Percentiles rank a stretch among this genome's conserved stretches.
Evolutionary conservation across 2,797 vertebrate species (phyloP).

Genomic region (Holocentrus rufus): DNA sequence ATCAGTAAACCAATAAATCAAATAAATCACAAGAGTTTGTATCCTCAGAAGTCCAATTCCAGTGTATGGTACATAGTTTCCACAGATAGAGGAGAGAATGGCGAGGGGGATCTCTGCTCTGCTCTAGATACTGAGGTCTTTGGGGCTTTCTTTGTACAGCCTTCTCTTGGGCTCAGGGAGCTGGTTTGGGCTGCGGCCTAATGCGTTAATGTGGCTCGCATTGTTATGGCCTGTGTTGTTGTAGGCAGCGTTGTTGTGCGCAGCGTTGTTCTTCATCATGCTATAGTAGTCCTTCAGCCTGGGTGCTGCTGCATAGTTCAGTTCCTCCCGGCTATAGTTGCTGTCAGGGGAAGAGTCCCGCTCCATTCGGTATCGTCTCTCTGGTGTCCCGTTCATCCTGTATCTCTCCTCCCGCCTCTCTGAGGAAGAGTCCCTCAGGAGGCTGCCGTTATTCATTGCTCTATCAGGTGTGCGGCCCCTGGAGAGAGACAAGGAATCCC

Average conservation of each 20-base stretch:
- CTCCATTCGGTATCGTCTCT: slow-evolving; percentile 73
- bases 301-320: slow-evolving; percentile 78
- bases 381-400: slow-evolving; percentile 75
- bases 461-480: slow-evolving; percentile 83
- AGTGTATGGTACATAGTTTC: slow-evolving; percentile 78
- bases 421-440: slow-evolving; percentile 85
- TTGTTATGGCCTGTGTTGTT: slow-evolving; percentile 78
- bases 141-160: slow-evolving; percentile 95
- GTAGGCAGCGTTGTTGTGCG: slow-evolving; percentile 76
- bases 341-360: slow-evolving; percentile 83
- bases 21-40: slow-evolving; percentile 74
- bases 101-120: slow-evolving; percentile 66
- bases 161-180: slow-evolving; percentile 88
- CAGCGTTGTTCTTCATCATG: slow-evolving; percentile 82
- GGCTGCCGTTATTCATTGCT: slow-evolving; percentile 80
- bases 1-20: slow-evolving; percentile 67
- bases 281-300: slow-evolving; percentile 87
- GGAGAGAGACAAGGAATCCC: slow-evolving; percentile 64
- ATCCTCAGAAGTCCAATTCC: slow-evolving; percentile 77
- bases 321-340: slow-evolving; percentile 81
- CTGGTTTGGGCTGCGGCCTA: slow-evolving; percentile 78
- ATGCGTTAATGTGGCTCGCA: slow-evolving; percentile 52
- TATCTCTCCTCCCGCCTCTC: slow-evolving; percentile 80
- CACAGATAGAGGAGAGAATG: slow-evolving; percentile 69
- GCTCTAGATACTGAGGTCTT: slow-evolving; percentile 96